phyloP scores from a whole-genome alignment of 2,113 vertebrate genomes.

The Sebastes fasciatus region DNA sequence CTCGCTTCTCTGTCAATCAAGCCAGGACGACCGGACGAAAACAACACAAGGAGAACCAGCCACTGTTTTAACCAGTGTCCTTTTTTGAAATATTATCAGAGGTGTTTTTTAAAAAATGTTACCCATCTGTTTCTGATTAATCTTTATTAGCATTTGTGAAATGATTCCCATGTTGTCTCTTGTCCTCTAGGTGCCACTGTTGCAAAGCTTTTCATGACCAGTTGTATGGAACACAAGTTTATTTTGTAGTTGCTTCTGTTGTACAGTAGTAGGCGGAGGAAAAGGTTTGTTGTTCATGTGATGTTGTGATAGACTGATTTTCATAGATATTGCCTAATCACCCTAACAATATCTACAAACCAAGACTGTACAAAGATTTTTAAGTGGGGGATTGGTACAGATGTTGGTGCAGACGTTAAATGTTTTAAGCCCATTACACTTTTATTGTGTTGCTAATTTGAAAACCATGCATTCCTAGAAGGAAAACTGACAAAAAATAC shows the following conservation, averaged over 20 bases:
- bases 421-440: neutral
- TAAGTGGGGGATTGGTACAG: neutral
- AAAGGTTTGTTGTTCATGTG: slow-evolving; percentile 1
- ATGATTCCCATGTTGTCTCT: neutral
- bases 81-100: slow-evolving; percentile 8
- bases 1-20: slow-evolving; percentile 41
- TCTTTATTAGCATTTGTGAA: slow-evolving; percentile 1
- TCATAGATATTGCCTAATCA: neutral
- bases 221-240: neutral
- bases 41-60: neutral
- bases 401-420: neutral
- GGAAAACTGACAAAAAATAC: neutral
- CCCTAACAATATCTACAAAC: neutral
- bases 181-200: slow-evolving; percentile 54
- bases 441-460: neutral
- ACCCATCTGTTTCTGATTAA: neutral
- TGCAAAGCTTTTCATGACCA: slow-evolving; percentile 23
- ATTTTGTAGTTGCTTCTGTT: neutral
- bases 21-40: slow-evolving; percentile 8
- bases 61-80: slow-evolving; percentile 5
- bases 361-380: neutral
- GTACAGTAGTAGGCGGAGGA: neutral
- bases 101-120: slow-evolving; percentile 8
- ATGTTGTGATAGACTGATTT: slow-evolving; percentile 1
- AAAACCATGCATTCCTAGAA: neutral